Conservation (phyloP, 1,140 invertebrate genomes). For the Elymnias hypermnestra region DNA sequence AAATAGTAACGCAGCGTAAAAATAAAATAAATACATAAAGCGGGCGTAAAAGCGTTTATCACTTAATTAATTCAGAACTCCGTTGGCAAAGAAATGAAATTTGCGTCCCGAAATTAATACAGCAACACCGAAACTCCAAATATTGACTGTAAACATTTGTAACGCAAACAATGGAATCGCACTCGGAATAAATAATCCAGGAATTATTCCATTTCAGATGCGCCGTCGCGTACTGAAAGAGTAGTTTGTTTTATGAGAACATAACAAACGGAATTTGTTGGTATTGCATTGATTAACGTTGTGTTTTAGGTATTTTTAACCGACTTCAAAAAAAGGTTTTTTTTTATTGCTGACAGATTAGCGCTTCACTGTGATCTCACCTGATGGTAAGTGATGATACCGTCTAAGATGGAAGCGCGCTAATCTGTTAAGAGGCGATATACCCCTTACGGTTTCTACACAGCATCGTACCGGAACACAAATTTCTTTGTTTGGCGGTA, state of each 20-base stretch:
- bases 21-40: too few species aligned
- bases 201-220: slow-evolving; percentile 29
- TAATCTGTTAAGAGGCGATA: too few species aligned
- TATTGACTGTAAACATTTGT: slow-evolving; percentile 24
- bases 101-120: slow-evolving; percentile 19
- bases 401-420: too few species aligned
- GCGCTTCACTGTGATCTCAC: neutral
- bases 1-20: too few species aligned
- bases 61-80: slow-evolving; percentile 13
- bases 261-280: neutral
- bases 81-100: slow-evolving; percentile 10
- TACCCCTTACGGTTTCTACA: too few species aligned
- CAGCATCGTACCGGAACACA: too few species aligned
- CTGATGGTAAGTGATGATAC: neutral
- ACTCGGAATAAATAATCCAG: slow-evolving; percentile 29
- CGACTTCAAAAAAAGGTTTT: too few species aligned
- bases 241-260: slow-evolving; percentile 5
- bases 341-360: too few species aligned
- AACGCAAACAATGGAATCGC: slow-evolving; percentile 29
- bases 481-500: too few species aligned
- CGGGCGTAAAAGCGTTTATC: neutral
- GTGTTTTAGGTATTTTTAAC: too few species aligned
- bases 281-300: too few species aligned
- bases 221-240: slow-evolving; percentile 12
- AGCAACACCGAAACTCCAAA: slow-evolving; percentile 13